Conservation (phyloP, 2,888 invertebrate species). For the Lasioglossum villosulum region DNA sequence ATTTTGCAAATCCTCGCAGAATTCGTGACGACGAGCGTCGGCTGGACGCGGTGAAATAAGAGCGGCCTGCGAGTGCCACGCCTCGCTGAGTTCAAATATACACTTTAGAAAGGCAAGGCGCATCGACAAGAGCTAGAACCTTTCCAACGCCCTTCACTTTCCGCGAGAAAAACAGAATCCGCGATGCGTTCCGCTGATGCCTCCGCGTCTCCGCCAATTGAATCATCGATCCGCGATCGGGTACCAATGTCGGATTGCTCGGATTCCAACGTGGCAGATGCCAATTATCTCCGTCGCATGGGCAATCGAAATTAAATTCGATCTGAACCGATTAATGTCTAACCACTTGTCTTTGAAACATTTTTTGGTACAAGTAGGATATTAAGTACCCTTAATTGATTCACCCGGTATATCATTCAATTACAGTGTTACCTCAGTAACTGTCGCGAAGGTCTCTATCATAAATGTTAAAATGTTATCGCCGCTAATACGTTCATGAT, state of each 20-base stretch:
- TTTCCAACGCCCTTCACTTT: slow-evolving; percentile 71
- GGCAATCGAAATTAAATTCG: neutral
- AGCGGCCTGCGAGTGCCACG: slow-evolving; percentile 50
- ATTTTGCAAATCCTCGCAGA: slow-evolving; percentile 36
- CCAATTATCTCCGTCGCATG: neutral
- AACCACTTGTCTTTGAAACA: neutral
- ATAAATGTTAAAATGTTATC: too few relatives aligned
- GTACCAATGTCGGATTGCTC: neutral
- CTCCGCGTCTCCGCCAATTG: slow-evolving; percentile 5
- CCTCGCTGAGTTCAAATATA: slow-evolving; percentile 66
- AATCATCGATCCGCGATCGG: slow-evolving; percentile 12
- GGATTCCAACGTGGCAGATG: slow-evolving; percentile 6
- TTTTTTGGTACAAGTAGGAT: neutral
- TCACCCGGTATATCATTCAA: too few relatives aligned
- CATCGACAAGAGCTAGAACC: slow-evolving; percentile 67
- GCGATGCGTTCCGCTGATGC: slow-evolving; percentile 46
- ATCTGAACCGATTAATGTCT: neutral
- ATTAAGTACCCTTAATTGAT: too few relatives aligned
- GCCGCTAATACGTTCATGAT: too few relatives aligned
- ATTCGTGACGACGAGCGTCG: slow-evolving; percentile 27
- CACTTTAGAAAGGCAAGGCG: slow-evolving; percentile 79
- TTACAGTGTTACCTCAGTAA: too few relatives aligned
- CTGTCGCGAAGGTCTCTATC: too few relatives aligned
- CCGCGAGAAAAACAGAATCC: slow-evolving; percentile 65
- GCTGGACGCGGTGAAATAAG: slow-evolving; percentile 49